Base-by-base conservation (phyloP, 2,113 vertebrate species). In the Chionomys nivalis region DNA sequence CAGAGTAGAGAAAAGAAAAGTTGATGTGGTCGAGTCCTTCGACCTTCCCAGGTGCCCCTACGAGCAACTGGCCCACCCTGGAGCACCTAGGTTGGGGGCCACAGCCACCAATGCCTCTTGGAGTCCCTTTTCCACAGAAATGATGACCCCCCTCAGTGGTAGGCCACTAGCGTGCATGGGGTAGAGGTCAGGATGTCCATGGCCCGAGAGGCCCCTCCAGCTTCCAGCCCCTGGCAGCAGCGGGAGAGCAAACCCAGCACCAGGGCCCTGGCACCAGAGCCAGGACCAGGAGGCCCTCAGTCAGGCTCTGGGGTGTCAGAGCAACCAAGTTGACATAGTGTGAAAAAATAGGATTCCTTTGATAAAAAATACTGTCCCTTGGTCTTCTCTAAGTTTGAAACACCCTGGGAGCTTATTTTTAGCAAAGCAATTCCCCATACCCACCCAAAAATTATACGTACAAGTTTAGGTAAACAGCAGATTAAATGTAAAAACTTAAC, bases 401-500 rank as follows among this genome's bases (percentile, higher is more conserved):
- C 87, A 55, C 95, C 87, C 88, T 96, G 79, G 95, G 97, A 98
- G 97, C 97, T 98, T 94, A 79, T 98, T 98, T 98, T 98, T 98
- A 98, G 98, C 98, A 98, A 97, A 98, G 98, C 97, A 97, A 97
- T 98, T 98, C 96, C 97, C 97, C 97, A 96, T 91, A 94, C 97
- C 97, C 97, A 97, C 95, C 98, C 98, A 33, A 96, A 96, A 98
- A 97, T 98, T 98, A 98, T 95, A 98, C 98, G 97, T 96, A 98
- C 96, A 98, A 95, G 97, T 98, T 98, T 98, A 99, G 99, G 99
- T 99, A 99, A 98, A 99, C 98, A 99, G 98, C 98, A 99, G 98
- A 99, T 98, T 99, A 99, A 98, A 99, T 98, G 99, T 99, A 99
- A 98, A 99, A 99, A 99, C 98, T 98, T 98, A 98, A 98, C 98